These are phyloP conservation scores for Rhynchotus rufescens DNA, from an alignment of 2,797 vertebrate species.

Conservation along the genomic window DNA sequence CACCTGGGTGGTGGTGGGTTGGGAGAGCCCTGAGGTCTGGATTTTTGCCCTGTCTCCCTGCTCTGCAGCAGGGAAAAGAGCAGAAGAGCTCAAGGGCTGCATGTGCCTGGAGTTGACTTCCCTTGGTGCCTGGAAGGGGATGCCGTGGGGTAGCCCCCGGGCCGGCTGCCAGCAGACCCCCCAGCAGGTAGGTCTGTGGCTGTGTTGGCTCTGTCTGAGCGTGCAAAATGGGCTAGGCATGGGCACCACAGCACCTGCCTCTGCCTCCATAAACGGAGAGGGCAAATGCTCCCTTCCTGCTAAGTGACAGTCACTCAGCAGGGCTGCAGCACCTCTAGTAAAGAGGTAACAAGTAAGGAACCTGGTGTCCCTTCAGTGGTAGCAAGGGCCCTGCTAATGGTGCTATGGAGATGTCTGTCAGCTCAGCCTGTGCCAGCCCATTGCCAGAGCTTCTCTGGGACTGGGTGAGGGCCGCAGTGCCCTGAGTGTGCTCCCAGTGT, in stretches of 20 bases:
- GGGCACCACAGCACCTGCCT: not conserved
- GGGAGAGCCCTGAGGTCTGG: rapidly evolving
- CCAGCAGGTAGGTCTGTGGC: not conserved
- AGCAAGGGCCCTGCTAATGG: not conserved
- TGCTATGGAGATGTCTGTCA: not conserved
- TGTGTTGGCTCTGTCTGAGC: not conserved
- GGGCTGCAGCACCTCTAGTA: not conserved
- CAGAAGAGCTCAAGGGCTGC: rapidly evolving
- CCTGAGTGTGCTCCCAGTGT: rapidly evolving
- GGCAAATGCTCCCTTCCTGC: not conserved
- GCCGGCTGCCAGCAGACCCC: not conserved
- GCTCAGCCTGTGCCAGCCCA: rapidly evolving
- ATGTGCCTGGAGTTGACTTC: not conserved
- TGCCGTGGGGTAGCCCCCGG: not conserved
- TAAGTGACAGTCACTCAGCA: rapidly evolving
- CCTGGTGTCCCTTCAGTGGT: not conserved
- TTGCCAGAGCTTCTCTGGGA: rapidly evolving
- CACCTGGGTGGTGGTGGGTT: rapidly evolving
- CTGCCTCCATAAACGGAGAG: rapidly evolving
- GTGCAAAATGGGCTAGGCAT: rapidly evolving
- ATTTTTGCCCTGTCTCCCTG: too few species aligned
- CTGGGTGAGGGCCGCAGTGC: rapidly evolving
- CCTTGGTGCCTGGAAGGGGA: not conserved
- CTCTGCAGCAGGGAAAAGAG: too few species aligned
- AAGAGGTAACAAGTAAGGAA: not conserved